Evolutionary conservation across 2,113 vertebrate genomes (phyloP), one percentile per base, ranked within the genome.

Genomic region (Pandion haliaetus): DNA sequence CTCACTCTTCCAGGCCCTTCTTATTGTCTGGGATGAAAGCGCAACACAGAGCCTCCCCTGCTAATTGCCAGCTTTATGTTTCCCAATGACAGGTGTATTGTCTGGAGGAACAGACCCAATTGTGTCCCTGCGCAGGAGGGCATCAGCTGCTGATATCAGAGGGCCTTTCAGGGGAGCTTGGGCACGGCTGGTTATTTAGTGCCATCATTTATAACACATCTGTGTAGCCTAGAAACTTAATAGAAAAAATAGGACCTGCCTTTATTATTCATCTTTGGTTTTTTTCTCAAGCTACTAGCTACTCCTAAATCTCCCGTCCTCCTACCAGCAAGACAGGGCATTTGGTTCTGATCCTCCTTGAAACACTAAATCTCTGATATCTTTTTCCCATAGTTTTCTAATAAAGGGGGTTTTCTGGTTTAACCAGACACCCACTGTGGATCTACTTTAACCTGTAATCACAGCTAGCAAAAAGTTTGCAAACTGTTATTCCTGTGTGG

Each of bases 41-140:
- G 5, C 49, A 92, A 12, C 72, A 11, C 78, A 86, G 80, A 96
- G 94, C 96, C 96, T 91, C 82, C 84, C 73, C 88, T 98, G 98
- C 98, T 98, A 98, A 98, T 99, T 98, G 98, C 97, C 66, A 92
- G 90, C 92, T 79, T 58, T 95, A 19, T 94, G 96, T 97, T 95
- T 97, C 66, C 95, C 80, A 63, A 11, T 97, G 97, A 97, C 98
- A 97, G 98, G 98, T 98, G 97, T 79, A 78, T 92, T 85, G 96
- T 99, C 94, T 73, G 98, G 96, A 97, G 79, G 97, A 98, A 97
- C 97, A 99, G 98, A 96, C 96, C 98, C 98, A 82, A 96, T 98
- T 98, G 97, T 97, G 96, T 97, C 95, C 88, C 94, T 80, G 97
- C 97, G 1, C 94, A 94, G 96, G 86, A 49, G 96, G 97, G 95